Evolutionary conservation across 30 jellyfish, hydroid and myxozoan genomes (phyloP).

Genomic region (Cassiopea xamachana): DNA sequence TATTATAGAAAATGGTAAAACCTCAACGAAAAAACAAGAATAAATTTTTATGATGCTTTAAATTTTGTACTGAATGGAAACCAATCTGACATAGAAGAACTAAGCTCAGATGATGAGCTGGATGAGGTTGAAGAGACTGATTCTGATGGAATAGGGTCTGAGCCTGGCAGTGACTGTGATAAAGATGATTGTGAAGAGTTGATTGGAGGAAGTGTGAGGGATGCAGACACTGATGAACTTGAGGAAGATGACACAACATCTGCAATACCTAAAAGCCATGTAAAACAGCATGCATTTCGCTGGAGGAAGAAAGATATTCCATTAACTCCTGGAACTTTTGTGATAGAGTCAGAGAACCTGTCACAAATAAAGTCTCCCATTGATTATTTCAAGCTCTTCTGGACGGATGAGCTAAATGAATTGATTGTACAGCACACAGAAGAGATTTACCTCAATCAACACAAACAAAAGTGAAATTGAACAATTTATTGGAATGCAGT

Average conservation of each 20-base stretch:
- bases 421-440: constrained; percentile 66
- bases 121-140: background rate
- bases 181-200: background rate
- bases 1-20: background rate
- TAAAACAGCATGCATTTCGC: background rate
- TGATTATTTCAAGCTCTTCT: constrained; percentile 46
- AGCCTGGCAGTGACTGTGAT: background rate
- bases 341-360: background rate
- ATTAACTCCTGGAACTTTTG: background rate
- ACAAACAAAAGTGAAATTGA: constrained; percentile 28
- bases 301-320: background rate
- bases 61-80: background rate
- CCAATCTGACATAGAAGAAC: background rate
- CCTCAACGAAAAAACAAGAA: background rate
- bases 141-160: background rate
- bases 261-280: background rate
- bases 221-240: background rate
- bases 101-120: background rate
- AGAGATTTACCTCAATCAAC: constrained; percentile 39
- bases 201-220: background rate
- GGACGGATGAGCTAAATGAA: background rate
- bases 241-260: background rate
- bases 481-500: constrained; percentile 64
- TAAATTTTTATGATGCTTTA: background rate
- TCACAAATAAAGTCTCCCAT: constrained; percentile 2